Evolutionary conservation across 2,113 vertebrate genomes (phyloP).

Genomic region (Rhabdomys dilectus): DNA sequence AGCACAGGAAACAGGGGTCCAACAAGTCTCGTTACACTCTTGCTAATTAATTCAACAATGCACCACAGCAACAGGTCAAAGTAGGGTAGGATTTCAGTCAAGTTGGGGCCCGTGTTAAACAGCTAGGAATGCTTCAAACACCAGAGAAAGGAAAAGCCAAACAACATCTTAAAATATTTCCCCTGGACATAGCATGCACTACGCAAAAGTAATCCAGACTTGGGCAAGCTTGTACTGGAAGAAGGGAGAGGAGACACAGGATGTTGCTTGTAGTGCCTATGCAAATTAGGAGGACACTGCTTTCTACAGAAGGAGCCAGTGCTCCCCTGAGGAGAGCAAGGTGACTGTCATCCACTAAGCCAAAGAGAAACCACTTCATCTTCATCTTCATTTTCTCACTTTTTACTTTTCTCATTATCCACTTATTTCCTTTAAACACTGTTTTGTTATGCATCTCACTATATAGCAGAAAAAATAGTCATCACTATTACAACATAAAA

Average conservation of each 20-base stretch:
- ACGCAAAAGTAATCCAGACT: not conserved
- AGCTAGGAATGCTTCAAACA: not conserved
- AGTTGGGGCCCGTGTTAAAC: conserved; percentile 51
- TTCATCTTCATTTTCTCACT: not conserved
- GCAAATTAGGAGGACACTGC: not conserved
- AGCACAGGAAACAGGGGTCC: not conserved
- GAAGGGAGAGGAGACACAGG: not conserved
- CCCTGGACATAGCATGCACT: not conserved
- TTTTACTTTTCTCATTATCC: not conserved
- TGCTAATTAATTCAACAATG: conserved; percentile 77
- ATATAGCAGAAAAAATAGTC: not conserved
- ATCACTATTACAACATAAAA: not conserved
- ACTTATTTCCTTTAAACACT: not conserved
- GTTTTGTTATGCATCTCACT: not conserved
- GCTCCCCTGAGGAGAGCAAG: not conserved
- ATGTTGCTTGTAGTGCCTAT: not conserved
- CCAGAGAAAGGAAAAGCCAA: conserved; percentile 44
- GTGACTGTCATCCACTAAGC: not conserved
- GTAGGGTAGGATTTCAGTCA: not conserved
- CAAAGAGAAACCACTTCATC: conserved; percentile 2
- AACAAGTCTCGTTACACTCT: conserved; percentile 69
- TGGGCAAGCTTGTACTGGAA: not conserved
- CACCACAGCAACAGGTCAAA: not conserved
- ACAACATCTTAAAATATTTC: not conserved
- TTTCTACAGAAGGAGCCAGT: not conserved